phyloP scores from a whole-genome alignment of 2,113 vertebrate species.

The Pseudolaguvia tuberculata region DNA sequence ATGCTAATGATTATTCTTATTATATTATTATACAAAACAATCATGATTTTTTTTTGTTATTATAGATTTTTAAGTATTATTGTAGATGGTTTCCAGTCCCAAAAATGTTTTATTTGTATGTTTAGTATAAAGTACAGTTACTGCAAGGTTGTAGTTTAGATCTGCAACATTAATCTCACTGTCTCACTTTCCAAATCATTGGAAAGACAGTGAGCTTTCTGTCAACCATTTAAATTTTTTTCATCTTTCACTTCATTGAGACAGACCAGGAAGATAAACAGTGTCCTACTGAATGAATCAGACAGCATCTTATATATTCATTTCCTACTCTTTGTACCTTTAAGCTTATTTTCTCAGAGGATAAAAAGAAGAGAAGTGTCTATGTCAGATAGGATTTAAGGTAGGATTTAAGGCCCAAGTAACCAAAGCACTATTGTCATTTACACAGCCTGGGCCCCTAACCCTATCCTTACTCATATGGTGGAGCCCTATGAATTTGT shows the following conservation, averaged over 20 bases:
- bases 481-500: slow-evolving; percentile 70
- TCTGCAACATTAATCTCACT: not conserved
- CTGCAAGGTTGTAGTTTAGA: not conserved
- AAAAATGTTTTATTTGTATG: not conserved
- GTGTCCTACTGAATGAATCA: slow-evolving; percentile 49
- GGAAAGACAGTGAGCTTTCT: not conserved
- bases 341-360: slow-evolving; percentile 64
- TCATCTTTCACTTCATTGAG: slow-evolving; percentile 13
- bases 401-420: slow-evolving; percentile 62
- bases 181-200: not conserved
- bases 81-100: not conserved
- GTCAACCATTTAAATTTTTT: slow-evolving; percentile 3
- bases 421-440: slow-evolving; percentile 71
- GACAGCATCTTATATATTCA: slow-evolving; percentile 62
- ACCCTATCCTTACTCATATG: slow-evolving; percentile 73
- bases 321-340: slow-evolving; percentile 56
- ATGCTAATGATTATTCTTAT: not conserved
- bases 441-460: slow-evolving; percentile 68
- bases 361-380: slow-evolving; percentile 64
- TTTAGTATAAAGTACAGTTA: not conserved
- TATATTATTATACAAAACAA: not conserved
- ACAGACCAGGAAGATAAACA: slow-evolving; percentile 33
- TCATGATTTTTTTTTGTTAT: not conserved
- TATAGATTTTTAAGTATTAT: not conserved
- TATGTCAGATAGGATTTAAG: slow-evolving; percentile 67